phyloP scores from a whole-genome alignment of 2,888 invertebrate genomes.

The Oxystoma pomonae region DNA sequence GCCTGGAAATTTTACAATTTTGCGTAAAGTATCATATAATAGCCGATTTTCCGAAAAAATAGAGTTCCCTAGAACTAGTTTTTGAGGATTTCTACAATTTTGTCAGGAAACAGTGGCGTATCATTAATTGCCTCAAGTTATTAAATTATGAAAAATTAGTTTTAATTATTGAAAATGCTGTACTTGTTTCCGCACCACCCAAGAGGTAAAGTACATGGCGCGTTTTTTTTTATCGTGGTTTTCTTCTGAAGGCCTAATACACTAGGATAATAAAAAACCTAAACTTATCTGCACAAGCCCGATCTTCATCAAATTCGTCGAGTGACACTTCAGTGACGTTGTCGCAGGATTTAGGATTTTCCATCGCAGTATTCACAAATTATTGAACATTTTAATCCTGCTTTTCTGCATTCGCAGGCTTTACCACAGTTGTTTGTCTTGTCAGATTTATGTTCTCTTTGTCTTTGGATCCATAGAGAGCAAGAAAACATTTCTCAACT shows the following conservation, averaged over 20 bases:
- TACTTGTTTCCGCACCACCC: not conserved
- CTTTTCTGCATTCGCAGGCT: not conserved
- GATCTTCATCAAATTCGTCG: not conserved
- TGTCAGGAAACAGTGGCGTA: not conserved
- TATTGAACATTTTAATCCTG: not conserved
- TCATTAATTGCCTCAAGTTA: not conserved
- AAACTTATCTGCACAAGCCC: not conserved
- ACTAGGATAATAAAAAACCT: not conserved
- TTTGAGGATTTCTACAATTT: not conserved
- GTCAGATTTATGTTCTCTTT: not conserved
- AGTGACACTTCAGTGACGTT: not conserved
- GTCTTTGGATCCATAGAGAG: constrained; percentile 2
- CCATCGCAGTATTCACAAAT: not conserved
- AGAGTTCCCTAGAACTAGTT: not conserved
- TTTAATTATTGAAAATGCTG: not conserved
- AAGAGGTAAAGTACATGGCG: not conserved
- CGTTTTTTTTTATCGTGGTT: not conserved
- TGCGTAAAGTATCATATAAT: not conserved
- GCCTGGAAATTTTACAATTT: not conserved
- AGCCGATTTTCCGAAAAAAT: not conserved
- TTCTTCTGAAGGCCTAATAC: not conserved
- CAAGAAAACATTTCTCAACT: not conserved
- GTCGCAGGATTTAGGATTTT: not conserved
- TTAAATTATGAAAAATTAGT: not conserved
- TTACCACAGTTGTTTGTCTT: not conserved